Evolutionary conservation across 2,888 invertebrate genomes (phyloP), one percentile per base, ranked within the genome.

Genomic region (Coleophora deauratella): DNA sequence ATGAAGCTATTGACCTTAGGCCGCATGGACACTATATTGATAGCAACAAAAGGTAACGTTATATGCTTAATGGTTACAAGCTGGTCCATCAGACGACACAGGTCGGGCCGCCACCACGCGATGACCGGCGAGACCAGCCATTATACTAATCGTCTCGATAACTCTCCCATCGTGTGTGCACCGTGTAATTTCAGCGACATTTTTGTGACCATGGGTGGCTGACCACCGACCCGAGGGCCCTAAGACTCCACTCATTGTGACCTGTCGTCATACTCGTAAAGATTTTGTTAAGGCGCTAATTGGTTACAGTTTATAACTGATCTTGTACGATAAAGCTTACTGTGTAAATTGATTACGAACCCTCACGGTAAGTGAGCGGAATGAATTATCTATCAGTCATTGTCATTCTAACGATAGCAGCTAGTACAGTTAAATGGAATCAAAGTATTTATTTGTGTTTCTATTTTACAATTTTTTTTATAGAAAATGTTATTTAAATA

Each of bases 101-200:
- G 50, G 46, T 51, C 52, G 51, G 45, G 55, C 55, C 63, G 62
- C 60, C 63, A 60, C 59, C 56, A 61, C 52, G 51, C 57, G 46
- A 53, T 58, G 47, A 50, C 53, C 59, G 50, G 59, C 21, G 11
- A 62, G 65, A 54, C 50, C 62, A 52, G 52, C 69, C 62, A 81
- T 80, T 81, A 80, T 62, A 72, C 62, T 78, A 81, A 81, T 80
- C 58, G 66, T 59, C 49, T 57, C 61, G 62, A 81, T 81, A 68
- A 78, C 62, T 81, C 73, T 76, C 60, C 55, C 51, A 46, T 58
- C 54, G 54, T 66, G 63, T 62, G 58, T 57, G 66, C 55, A 59
- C 56, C 62, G 66, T 76, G 74, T 78, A 71, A 79, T 80, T 78
- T 79, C 73, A 70, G 73, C 72, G 52, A 69, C 73, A 75, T 72